Percentiles rank a stretch among this genome's conserved stretches.
Conservation (phyloP, 2,888 invertebrate genomes). For the Odontothrips loti region DNA sequence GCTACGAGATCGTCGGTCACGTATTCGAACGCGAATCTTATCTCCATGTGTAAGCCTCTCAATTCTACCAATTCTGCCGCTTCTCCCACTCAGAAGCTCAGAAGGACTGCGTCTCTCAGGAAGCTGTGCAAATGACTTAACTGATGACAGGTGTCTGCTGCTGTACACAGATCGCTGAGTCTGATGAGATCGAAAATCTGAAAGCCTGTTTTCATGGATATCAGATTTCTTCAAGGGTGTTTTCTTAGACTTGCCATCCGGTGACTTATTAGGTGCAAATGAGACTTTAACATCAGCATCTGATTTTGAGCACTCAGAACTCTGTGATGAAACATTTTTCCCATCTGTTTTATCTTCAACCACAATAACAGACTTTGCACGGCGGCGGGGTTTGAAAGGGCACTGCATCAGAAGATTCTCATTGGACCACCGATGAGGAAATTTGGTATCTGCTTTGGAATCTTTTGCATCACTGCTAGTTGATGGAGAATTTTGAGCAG, state of each 20-base stretch:
- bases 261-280: background rate
- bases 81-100: background rate
- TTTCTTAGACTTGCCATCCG: background rate
- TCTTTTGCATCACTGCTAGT: background rate
- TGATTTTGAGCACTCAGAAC: background rate
- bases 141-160: background rate
- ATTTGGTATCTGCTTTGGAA: background rate
- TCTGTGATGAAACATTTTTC: background rate
- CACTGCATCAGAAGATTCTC: background rate
- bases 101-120: background rate
- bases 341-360: background rate
- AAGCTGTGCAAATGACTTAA: background rate
- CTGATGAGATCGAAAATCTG: background rate
- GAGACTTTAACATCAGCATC: background rate
- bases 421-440: background rate
- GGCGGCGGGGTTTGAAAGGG: conserved; percentile 9
- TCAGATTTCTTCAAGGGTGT: background rate
- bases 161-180: background rate
- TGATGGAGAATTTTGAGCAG: too few species aligned
- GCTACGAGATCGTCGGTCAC: background rate
- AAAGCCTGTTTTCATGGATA: background rate
- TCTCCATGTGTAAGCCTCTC: background rate
- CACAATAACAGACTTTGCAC: background rate
- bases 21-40: background rate
- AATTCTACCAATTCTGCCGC: background rate